Percentiles rank a stretch among this genome's conserved stretches.
Evolutionary conservation across 2,888 invertebrate species (phyloP).

Genomic region (Bellardia bayeri): DNA sequence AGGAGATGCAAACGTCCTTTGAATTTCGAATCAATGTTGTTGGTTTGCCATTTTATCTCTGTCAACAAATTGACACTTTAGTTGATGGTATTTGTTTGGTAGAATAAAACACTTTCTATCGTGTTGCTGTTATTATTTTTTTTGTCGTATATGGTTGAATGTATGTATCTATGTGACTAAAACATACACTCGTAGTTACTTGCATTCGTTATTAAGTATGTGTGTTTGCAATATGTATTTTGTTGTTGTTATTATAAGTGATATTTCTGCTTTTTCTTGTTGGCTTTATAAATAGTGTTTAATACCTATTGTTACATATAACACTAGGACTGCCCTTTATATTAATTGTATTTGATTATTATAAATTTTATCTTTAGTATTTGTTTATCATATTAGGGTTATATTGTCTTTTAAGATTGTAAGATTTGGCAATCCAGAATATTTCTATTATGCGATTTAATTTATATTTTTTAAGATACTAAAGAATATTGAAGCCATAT

Average conservation of each 20-base stretch:
- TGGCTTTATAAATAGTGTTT: conserved; percentile 24
- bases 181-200: no score
- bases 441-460: neutral
- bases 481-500: no score
- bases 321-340: neutral
- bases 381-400: no score
- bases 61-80: conserved; percentile 84
- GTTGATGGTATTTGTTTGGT: conserved; percentile 79
- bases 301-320: conserved; percentile 5
- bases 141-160: neutral
- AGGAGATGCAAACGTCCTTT: conserved; percentile 39
- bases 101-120: conserved; percentile 59
- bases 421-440: no score
- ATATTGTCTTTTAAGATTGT: no score
- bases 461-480: no score
- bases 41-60: conserved; percentile 80
- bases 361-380: no score
- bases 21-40: conserved; percentile 56
- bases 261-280: conserved; percentile 25
- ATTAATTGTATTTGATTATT: neutral
- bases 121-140: conserved; percentile 27
- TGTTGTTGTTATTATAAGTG: conserved; percentile 7
- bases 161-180: no score
- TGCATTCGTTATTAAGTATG: neutral
- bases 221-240: conserved; percentile 1